Evolutionary conservation across 2,888 invertebrate species (phyloP), one percentile per base, ranked within the genome.

Genomic region (Pharmacophagus antenor): DNA sequence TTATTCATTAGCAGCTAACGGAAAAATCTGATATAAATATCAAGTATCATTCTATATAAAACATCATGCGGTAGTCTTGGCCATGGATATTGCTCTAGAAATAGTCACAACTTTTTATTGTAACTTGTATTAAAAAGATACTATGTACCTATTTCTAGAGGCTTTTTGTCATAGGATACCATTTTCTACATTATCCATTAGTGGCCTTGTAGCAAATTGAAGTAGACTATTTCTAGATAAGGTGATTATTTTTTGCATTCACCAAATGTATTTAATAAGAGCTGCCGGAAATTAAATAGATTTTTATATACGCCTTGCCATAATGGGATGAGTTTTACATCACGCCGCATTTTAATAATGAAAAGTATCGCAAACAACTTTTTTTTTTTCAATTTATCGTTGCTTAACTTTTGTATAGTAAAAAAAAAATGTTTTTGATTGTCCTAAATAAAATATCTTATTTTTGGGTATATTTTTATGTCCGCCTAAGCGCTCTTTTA

Each of bases 401-500:
- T 15, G 15, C 37, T 37, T 37, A 4, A 37, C n/a, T 37, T 37
- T 37, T 37, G 2, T 15, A 37, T 4, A 37, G 10, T 10, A 27
- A 27, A 27, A 37, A 37, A 15, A 31, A 37, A 37, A n/a, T n/a
- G n/a, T n/a, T n/a, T 2, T 15, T 37, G 20, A 18, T 44, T 44
- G 18, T 8, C n/a, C 42, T 18, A 20, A 41, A 41, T 41, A 41
- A 41, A 44, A 18, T 44, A 7, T 37, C 37, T 37, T 15, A 15
- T 37, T 37, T 4, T 15, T 7, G n/a, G n/a, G 10, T 15, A n/a
- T 37, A 4, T 31, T 31, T 41, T 58, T 17, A 61, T 48, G 56
- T 58, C 62, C 63, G 60, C 63, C 61, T 61, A 58, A 31, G 23
- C 47, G 46, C 46, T 56, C 5, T 51, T 51, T 56, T 25, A 25